Conservation (phyloP, 2,888 invertebrate species). For the Meteorus colon region DNA sequence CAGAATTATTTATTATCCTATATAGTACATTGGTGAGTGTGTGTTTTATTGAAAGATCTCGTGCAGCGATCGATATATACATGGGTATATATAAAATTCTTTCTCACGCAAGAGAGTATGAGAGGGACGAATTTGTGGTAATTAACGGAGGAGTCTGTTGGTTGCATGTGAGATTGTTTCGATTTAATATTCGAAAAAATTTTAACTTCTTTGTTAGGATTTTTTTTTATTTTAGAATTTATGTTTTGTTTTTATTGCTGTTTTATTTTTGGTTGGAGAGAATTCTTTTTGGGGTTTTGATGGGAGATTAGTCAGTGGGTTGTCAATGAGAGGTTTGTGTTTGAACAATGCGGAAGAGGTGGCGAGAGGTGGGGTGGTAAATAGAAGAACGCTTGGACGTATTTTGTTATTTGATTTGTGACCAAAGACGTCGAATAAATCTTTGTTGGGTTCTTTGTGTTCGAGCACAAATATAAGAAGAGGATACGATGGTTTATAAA, state of each 20-base stretch:
- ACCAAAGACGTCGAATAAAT: constrained; percentile 52
- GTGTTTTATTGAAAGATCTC: constrained; percentile 45
- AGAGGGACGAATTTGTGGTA: constrained; percentile 33
- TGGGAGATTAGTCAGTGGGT: background rate
- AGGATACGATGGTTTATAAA: constrained; percentile 38
- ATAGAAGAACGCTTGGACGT: constrained; percentile 36
- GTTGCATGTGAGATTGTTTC: constrained; percentile 30
- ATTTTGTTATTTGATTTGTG: constrained; percentile 58
- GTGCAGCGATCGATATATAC: constrained; percentile 43
- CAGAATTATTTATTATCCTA: constrained; percentile 41
- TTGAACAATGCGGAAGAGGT: constrained; percentile 43
- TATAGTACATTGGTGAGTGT: constrained; percentile 1
- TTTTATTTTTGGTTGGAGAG: too few relatives aligned
- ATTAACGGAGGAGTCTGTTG: constrained; percentile 38
- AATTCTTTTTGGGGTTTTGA: background rate
- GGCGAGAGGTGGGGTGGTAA: background rate
- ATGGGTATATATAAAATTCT: constrained; percentile 30
- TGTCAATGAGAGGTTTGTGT: background rate
- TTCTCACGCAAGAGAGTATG: constrained; percentile 47
- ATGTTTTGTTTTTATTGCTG: background rate
- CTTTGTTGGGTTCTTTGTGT: constrained; percentile 29
- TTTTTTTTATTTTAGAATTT: background rate
- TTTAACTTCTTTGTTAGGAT: background rate
- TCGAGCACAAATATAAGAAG: background rate
- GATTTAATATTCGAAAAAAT: background rate